phyloP scores from a whole-genome alignment of 2,797 vertebrate species.

The Tragelaphus eurycerus region DNA sequence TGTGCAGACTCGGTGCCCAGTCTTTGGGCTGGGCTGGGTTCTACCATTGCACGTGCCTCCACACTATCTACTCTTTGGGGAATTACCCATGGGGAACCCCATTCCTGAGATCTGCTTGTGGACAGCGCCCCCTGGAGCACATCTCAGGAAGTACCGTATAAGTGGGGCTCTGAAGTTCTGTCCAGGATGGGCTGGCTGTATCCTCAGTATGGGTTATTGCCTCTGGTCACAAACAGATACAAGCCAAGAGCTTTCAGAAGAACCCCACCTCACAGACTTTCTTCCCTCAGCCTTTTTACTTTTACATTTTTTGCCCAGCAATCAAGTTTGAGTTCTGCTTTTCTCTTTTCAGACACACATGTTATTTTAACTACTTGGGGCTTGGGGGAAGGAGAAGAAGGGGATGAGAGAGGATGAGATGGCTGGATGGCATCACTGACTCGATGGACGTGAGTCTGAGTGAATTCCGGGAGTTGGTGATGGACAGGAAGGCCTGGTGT shows the following conservation, averaged over 20 bases:
- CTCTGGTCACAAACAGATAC: background rate
- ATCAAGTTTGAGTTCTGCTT: background rate
- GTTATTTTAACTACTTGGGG: background rate
- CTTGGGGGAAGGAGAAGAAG: too few relatives aligned
- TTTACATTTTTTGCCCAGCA: background rate
- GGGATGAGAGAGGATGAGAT: too few relatives aligned
- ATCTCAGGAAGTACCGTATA: too few relatives aligned
- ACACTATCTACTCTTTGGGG: background rate
- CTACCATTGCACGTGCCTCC: background rate
- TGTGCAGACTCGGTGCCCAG: background rate
- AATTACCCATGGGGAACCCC: fast-evolving
- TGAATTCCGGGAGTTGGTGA: too few relatives aligned
- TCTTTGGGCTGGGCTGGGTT: background rate
- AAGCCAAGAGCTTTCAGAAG: background rate
- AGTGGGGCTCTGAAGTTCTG: background rate
- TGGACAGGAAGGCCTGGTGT: too few relatives aligned
- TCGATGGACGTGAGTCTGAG: too few relatives aligned
- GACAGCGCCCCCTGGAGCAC: too few relatives aligned
- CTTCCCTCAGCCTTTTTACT: background rate
- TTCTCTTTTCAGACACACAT: background rate
- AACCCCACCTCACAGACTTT: background rate
- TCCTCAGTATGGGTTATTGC: background rate
- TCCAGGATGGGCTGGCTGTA: background rate
- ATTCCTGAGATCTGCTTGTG: background rate
- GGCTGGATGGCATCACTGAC: too few relatives aligned